A percentile compares a stretch with the other conserved stretches of the same genome.
phyloP scores from a whole-genome alignment of 2,797 vertebrate genomes.

The Notoglanidium macrostoma region DNA sequence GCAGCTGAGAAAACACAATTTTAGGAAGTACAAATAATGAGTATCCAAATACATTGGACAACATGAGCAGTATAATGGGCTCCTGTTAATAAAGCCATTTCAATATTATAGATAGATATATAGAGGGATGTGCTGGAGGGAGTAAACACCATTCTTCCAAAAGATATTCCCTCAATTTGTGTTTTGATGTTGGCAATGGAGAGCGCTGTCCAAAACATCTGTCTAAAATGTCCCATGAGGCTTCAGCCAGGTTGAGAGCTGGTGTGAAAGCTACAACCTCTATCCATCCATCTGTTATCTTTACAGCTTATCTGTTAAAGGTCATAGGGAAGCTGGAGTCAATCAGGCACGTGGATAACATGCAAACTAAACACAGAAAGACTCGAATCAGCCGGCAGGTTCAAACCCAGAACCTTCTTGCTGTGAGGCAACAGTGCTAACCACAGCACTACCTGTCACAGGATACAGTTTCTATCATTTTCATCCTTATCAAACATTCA shows the following conservation, averaged over 20 bases:
- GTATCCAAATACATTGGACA: background rate
- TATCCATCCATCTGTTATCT: too few species aligned
- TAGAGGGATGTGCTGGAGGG: background rate
- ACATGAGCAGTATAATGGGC: background rate
- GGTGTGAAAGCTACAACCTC: background rate
- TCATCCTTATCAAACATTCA: background rate
- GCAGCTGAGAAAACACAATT: conserved; percentile 39
- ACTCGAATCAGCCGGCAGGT: too few species aligned
- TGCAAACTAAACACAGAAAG: too few species aligned
- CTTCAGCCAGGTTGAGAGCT: background rate
- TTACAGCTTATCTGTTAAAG: too few species aligned
- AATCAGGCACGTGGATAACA: too few species aligned
- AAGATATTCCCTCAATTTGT: background rate
- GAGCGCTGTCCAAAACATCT: background rate
- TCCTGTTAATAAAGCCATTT: background rate
- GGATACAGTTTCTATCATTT: background rate
- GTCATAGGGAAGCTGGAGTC: too few species aligned
- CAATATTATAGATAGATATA: background rate
- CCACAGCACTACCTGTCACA: too few species aligned
- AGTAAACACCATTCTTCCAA: background rate
- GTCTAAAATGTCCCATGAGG: background rate
- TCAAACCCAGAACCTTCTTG: too few species aligned
- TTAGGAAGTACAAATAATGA: background rate
- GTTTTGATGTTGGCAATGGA: background rate
- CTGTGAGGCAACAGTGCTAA: too few species aligned